These are phyloP conservation scores for Petromus typicus DNA, from an alignment of 2,113 vertebrate species.

Conservation along the genomic window DNA sequence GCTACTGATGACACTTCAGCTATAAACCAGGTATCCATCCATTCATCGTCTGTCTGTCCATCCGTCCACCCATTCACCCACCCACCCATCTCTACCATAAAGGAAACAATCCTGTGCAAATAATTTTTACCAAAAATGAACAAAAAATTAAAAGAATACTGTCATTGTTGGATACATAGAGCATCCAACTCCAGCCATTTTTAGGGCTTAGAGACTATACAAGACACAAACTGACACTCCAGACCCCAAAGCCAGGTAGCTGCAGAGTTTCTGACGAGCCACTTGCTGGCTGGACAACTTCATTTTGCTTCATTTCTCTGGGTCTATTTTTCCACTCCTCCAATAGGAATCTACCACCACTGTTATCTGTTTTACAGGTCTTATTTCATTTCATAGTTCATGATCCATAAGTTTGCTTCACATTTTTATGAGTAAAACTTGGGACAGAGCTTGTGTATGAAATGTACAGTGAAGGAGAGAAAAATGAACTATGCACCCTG, in stretches of 20 bases:
- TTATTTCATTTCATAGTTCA: background rate
- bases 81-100: background rate
- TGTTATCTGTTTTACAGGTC: background rate
- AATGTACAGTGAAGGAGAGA: background rate
- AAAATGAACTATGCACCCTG: background rate
- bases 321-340: background rate
- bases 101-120: background rate
- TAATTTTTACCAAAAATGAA: background rate
- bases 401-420: background rate
- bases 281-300: background rate
- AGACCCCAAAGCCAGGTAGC: background rate
- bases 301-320: background rate
- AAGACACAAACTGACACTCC: background rate
- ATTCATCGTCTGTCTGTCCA: too few relatives aligned
- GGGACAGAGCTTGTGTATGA: background rate
- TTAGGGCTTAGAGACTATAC: background rate
- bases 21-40: background rate
- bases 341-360: background rate
- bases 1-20: background rate
- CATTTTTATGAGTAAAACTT: slow-evolving; percentile 15
- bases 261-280: background rate
- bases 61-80: background rate
- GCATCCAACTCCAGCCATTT: background rate
- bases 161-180: background rate
- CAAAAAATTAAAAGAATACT: background rate